A percentile compares a stretch with the other conserved stretches of the same genome.
phyloP scores from a whole-genome alignment of 2,888 invertebrate genomes.

The Oxytorus armatus region DNA sequence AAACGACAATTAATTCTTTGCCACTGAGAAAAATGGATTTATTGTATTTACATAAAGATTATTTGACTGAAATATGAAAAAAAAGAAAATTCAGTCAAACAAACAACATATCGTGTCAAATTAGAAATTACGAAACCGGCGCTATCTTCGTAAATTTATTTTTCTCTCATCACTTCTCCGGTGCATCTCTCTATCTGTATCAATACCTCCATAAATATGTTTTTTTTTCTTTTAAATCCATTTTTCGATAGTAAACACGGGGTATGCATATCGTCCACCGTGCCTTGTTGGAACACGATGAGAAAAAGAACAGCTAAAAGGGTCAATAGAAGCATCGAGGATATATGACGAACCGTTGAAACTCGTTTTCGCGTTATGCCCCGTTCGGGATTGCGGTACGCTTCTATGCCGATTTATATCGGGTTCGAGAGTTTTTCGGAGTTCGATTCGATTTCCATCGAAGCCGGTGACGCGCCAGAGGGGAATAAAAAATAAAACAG shows the following conservation, averaged over 20 bases:
- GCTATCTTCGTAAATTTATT: too few relatives aligned
- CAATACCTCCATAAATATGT: too few relatives aligned
- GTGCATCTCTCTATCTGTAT: too few relatives aligned
- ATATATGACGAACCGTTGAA: conserved; percentile 33
- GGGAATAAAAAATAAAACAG: conserved; percentile 32
- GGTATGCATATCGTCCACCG: neutral
- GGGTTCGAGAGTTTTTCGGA: conserved; percentile 25
- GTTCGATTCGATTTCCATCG: conserved; percentile 42
- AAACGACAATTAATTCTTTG: neutral
- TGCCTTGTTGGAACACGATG: conserved; percentile 1
- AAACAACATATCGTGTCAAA: too few relatives aligned
- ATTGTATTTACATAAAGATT: too few relatives aligned
- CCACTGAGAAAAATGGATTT: conserved; percentile 6
- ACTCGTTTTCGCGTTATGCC: conserved; percentile 29
- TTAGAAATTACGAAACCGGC: too few relatives aligned
- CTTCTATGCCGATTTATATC: conserved; percentile 42
- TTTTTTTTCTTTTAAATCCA: conserved; percentile 2
- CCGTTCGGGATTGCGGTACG: conserved; percentile 12
- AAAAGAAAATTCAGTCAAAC: too few relatives aligned
- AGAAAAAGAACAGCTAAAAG: conserved; percentile 21
- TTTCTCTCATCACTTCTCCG: too few relatives aligned
- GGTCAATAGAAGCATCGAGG: conserved; percentile 22
- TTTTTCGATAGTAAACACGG: neutral
- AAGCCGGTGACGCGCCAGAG: conserved; percentile 16
- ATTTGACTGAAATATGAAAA: too few relatives aligned